These are phyloP conservation scores for Abrostola triplasia DNA, from an alignment of 2,888 invertebrate species.

Conservation along the genomic window DNA sequence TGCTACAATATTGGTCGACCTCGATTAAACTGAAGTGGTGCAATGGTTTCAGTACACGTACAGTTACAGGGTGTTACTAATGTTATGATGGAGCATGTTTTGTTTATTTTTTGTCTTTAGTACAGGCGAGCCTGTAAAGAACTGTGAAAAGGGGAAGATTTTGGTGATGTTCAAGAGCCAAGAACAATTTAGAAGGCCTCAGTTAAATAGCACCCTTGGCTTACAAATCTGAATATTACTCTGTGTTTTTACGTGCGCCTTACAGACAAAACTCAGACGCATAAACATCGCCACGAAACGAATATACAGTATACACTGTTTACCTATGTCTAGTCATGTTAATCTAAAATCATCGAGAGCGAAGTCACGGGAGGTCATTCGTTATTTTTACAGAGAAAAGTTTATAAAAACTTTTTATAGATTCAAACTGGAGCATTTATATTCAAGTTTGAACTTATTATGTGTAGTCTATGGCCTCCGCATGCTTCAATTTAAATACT, in stretches of 20 bases:
- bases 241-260: no score
- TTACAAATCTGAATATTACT: no score
- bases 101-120: not conserved
- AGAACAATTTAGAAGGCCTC: no score
- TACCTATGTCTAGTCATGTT: not conserved
- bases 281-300: no score
- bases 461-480: not conserved
- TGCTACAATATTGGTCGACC: conserved; percentile 44
- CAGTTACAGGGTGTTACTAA: conserved; percentile 1
- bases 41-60: conserved; percentile 22
- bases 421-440: conserved; percentile 5
- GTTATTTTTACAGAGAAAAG: conserved; percentile 15
- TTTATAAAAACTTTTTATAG: conserved; percentile 3
- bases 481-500: not conserved
- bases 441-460: conserved; percentile 2
- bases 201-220: no score
- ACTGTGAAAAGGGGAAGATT: not conserved
- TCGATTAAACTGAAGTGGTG: conserved; percentile 28
- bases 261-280: no score
- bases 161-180: not conserved
- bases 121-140: not conserved
- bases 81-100: not conserved
- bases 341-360: not conserved
- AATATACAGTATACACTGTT: no score
- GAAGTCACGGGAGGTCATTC: conserved; percentile 6